phyloP scores from a whole-genome alignment of 1,140 invertebrate genomes.

The Triops longicaudatus region DNA sequence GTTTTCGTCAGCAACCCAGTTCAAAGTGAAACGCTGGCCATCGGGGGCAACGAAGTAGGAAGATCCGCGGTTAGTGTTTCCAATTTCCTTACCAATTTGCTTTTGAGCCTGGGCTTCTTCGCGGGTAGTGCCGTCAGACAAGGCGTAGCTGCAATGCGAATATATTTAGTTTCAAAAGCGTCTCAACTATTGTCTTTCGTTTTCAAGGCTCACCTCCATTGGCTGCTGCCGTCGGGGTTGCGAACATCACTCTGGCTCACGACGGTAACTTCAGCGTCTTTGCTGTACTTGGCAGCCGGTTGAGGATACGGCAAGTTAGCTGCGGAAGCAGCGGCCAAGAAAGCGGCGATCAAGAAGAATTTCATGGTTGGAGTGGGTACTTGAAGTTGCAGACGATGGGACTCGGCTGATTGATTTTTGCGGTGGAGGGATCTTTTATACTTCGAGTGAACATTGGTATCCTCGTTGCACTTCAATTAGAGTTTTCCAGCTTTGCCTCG shows the following conservation, averaged over 20 bases:
- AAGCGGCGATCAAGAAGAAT: conserved; percentile 17
- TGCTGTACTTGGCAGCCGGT: not conserved
- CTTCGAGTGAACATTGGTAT: not conserved
- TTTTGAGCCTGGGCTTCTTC: conserved; percentile 21
- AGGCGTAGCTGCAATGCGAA: not conserved
- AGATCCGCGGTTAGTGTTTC: conserved; percentile 39
- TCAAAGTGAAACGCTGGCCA: conserved; percentile 31
- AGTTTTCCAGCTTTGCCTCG: not conserved
- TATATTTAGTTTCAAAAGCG: not conserved
- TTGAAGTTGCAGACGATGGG: not conserved
- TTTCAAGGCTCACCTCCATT: not conserved
- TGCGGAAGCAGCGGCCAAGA: conserved; percentile 22
- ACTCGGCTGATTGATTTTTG: not conserved
- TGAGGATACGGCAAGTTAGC: not conserved
- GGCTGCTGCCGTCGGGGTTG: conserved; percentile 16
- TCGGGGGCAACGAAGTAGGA: conserved; percentile 31
- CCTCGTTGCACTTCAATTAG: not conserved
- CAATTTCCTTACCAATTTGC: conserved; percentile 27
- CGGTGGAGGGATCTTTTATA: not conserved
- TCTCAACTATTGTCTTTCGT: not conserved
- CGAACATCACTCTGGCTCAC: conserved; percentile 21
- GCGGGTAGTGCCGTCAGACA: conserved; percentile 21
- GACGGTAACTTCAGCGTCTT: conserved; percentile 15
- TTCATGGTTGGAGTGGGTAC: not conserved
- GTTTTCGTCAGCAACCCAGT: conserved; percentile 34